Conservation (phyloP, 2,888 invertebrate species). For the Orthosia cruda region DNA sequence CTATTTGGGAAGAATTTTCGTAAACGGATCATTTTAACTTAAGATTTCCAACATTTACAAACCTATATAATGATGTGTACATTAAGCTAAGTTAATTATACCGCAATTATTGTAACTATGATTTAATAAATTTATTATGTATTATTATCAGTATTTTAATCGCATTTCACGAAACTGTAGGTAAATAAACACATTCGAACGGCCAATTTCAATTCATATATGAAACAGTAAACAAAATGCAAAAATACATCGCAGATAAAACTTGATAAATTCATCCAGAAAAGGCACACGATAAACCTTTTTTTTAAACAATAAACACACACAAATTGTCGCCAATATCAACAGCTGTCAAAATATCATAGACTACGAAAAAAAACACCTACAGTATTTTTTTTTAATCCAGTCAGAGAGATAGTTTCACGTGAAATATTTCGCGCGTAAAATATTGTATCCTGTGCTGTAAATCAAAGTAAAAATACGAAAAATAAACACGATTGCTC, state of each 20-base stretch:
- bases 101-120: too few relatives aligned
- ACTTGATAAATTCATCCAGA: neutral
- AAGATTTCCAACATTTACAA: too few relatives aligned
- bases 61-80: too few relatives aligned
- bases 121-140: too few relatives aligned
- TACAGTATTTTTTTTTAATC: slow-evolving; percentile 8
- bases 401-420: slow-evolving; percentile 5
- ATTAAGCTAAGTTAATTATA: too few relatives aligned
- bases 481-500: slow-evolving; percentile 58
- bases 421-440: slow-evolving; percentile 44
- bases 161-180: too few relatives aligned
- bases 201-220: neutral
- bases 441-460: slow-evolving; percentile 51
- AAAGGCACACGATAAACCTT: neutral
- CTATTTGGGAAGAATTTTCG: too few relatives aligned
- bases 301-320: slow-evolving; percentile 15
- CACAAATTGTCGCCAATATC: slow-evolving; percentile 35
- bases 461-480: slow-evolving; percentile 43
- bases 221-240: neutral
- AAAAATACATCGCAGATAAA: neutral
- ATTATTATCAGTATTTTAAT: too few relatives aligned
- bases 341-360: slow-evolving; percentile 62
- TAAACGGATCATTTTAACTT: too few relatives aligned
- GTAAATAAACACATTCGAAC: too few relatives aligned
- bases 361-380: slow-evolving; percentile 29